These are phyloP conservation scores for Bombus waltoni DNA, from an alignment of 1,140 invertebrate genomes.

Conservation along the genomic window DNA sequence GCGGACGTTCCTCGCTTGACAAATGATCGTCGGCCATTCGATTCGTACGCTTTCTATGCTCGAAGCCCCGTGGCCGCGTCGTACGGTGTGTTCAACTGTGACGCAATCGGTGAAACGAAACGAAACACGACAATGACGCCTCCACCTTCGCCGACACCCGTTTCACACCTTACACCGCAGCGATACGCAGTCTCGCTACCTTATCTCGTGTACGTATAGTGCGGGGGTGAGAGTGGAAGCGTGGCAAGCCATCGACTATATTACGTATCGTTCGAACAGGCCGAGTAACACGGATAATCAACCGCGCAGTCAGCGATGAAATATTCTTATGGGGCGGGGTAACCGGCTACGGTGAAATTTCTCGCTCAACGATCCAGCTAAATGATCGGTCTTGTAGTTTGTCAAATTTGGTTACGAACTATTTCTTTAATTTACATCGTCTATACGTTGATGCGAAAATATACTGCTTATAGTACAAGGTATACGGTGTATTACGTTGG, in stretches of 20 bases:
- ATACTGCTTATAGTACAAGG: too few relatives aligned
- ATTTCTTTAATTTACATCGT: too few relatives aligned
- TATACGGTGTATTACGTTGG: too few relatives aligned
- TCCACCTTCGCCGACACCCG: constrained; percentile 60
- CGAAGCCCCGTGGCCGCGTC: background rate
- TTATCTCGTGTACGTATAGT: background rate
- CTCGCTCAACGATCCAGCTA: too few relatives aligned
- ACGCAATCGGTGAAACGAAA: constrained; percentile 65
- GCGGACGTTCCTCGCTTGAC: constrained; percentile 67
- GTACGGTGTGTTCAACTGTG: constrained; percentile 40
- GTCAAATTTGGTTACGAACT: too few relatives aligned
- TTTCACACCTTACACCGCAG: constrained; percentile 4
- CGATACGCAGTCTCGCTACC: background rate
- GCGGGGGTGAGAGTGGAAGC: constrained; percentile 1
- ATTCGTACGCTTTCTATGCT: constrained; percentile 69
- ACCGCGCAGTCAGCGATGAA: background rate
- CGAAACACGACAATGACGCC: constrained; percentile 66
- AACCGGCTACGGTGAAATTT: constrained; percentile 12
- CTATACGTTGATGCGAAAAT: too few relatives aligned
- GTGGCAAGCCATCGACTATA: background rate
- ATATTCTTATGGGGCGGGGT: background rate
- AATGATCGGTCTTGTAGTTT: too few relatives aligned
- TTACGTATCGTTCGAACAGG: background rate
- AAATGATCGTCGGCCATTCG: constrained; percentile 68
- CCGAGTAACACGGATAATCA: background rate